Base-by-base conservation (phyloP, 1,140 invertebrate genomes). In the Protaetia brevitarsis region DNA sequence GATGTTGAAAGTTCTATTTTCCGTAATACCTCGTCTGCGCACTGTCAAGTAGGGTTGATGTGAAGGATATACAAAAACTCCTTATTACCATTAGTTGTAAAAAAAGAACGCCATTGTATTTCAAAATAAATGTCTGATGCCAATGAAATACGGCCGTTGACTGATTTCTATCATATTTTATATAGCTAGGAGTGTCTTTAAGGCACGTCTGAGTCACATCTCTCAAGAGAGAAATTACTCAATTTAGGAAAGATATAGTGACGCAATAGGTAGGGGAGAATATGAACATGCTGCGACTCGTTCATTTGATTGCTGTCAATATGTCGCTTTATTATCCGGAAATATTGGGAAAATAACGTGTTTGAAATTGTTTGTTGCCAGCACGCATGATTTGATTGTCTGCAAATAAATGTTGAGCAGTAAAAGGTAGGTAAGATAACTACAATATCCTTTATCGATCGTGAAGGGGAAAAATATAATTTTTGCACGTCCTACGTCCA, bases 231-330 rank as follows among this genome's bases (percentile, higher is more conserved):
- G 41, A 45, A 13, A 45, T 45, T 45, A 45, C 41, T 45, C 41
- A 45, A 45, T 45, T 45, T 45, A 45, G n/a, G 41, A 21, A 45
- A 45, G 41, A 21, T 19, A 13, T 45, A 21, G 13, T 7, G 13
- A 13, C 16, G 41, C 23, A 45, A 45, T 45, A 45, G 34, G 34
- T 13, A 37, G 34, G 34, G 34, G 5, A 11, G 13, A 45, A 45
- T 13, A 21, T 45, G 41, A 45, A 45, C 16, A 45, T 21, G 41
- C 16, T 45, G 41, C 23, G 41, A 45, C 41, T 45, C 41, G 23
- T 45, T 45, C 41, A 45, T 21, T 45, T 45, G 41, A 45, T 45
- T 45, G 23, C 41, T 21, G 41, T 45, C 41, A 45, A 45, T 45
- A 45, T 45, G 16, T 13, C 23, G 41, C 41, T 45, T 45, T 45